Base-by-base conservation (phyloP, 2,113 vertebrate genomes). In the Cettia cetti region DNA sequence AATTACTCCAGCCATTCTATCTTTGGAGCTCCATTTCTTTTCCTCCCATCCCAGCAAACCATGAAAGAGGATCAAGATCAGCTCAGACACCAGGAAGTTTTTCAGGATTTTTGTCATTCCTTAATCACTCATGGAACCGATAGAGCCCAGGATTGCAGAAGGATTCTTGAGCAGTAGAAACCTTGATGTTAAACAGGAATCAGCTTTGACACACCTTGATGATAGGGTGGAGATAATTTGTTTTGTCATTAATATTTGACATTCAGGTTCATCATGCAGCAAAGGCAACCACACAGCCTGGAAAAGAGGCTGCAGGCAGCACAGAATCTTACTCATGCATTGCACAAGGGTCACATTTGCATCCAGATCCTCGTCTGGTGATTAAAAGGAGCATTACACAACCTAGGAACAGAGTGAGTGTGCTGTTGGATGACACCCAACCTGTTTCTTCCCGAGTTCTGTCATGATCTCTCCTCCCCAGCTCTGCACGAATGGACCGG, bases 261-360 rank as follows among this genome's bases (percentile, higher is more conserved):
- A 89, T 91, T 76, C 78, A 85, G 23, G 92, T 93, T 96, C 92
- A 96, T 96, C 72, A 77, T 91, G 78, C 17, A 24, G 91, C 63
- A 76, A 97, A 92, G 84, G 37, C 77, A 92, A 92, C 92, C 54
- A 3, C 72, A 66, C 80, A 86, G 69, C 79, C 60, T 95, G 81
- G 90, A 95, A 95, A 90, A 90, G 88, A 96, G 75, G 90, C 95
- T 86, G 89, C 89, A 82, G 94, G 78, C 95, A 82, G 92, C 86
- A 4, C 19, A 88, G 92, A 96, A 94, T 95, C 95, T 96, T 96
- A 97, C 86, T 97, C 96, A 97, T 24, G 35, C 80, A 63, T 78
- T 97, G 93, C 97, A 95, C 95, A 97, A 97, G 95, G 95, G 74
- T 75, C 71, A 86, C 54, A 93, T 98, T 97, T 95, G 52, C 78